Percentiles rank a stretch among this genome's conserved stretches.
phyloP scores from a whole-genome alignment of 92 coral and sea anemone species.

The Parazoanthus atlanticus region DNA sequence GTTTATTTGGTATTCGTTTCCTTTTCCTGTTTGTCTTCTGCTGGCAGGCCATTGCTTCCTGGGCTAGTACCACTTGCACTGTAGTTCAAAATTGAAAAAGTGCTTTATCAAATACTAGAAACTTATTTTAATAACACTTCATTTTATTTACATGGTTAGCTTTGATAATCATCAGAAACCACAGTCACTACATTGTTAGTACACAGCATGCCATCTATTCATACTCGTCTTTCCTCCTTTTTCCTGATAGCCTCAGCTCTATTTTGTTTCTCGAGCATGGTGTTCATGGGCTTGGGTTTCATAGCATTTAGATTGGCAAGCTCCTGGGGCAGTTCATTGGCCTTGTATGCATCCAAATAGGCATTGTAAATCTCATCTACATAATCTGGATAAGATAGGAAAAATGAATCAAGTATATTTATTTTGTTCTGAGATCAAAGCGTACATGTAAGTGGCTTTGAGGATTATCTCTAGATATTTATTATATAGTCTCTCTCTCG shows the following conservation, averaged over 20 bases:
- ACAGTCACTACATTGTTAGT: slow-evolving; percentile 16
- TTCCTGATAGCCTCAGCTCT: slow-evolving; percentile 39
- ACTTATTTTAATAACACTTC: background rate
- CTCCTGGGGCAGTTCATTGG: slow-evolving; percentile 25
- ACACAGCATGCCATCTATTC: background rate
- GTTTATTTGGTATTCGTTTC: slow-evolving; percentile 22
- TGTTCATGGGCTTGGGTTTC: slow-evolving; percentile 36
- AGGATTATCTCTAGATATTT: background rate
- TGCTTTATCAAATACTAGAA: slow-evolving; percentile 19
- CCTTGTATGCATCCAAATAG: slow-evolving; percentile 31
- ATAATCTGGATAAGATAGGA: slow-evolving; percentile 27
- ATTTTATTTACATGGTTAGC: background rate
- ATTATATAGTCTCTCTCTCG: background rate
- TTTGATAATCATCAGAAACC: background rate
- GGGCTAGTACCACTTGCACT: slow-evolving; percentile 34
- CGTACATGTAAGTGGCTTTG: slow-evolving; percentile 10
- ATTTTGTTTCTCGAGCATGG: slow-evolving; percentile 23
- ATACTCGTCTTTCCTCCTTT: slow-evolving; percentile 20
- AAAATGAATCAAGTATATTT: slow-evolving; percentile 13
- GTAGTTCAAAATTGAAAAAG: slow-evolving; percentile 35
- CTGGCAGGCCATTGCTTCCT: slow-evolving; percentile 28
- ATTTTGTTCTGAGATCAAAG: background rate
- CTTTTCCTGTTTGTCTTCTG: slow-evolving; percentile 39
- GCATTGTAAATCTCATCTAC: slow-evolving; percentile 33
- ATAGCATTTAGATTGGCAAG: slow-evolving; percentile 7